phyloP scores from a whole-genome alignment of 2,797 vertebrate genomes.

The Acipenser ruthenus region DNA sequence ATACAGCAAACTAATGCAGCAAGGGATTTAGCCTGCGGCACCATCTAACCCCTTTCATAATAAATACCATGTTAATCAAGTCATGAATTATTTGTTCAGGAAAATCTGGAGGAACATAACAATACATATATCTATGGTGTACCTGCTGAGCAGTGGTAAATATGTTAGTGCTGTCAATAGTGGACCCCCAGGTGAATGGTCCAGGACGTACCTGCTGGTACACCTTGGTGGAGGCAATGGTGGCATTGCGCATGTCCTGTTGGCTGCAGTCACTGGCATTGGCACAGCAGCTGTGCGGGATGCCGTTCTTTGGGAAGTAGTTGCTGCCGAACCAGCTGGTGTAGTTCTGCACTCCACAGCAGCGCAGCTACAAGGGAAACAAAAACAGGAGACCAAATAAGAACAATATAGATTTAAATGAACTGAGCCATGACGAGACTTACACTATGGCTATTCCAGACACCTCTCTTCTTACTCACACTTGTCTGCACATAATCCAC shows the following conservation, averaged over 20 bases:
- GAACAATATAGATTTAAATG: background rate
- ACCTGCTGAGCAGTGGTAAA: too few species aligned
- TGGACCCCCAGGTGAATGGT: too few species aligned
- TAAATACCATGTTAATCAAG: too few species aligned
- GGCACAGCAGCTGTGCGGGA: slow-evolving; percentile 84
- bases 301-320: slow-evolving; percentile 80
- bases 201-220: slow-evolving; percentile 70
- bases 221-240: slow-evolving; percentile 72
- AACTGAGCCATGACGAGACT: background rate
- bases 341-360: slow-evolving; percentile 94
- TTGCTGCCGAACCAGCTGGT: slow-evolving; percentile 91
- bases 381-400: slow-evolving; percentile 7
- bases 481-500: slow-evolving; percentile 86
- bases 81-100: too few species aligned
- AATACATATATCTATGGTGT: too few species aligned
- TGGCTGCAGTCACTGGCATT: slow-evolving; percentile 72
- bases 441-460: background rate
- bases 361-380: slow-evolving; percentile 69
- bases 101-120: too few species aligned
- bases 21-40: too few species aligned
- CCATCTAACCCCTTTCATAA: too few species aligned
- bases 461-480: slow-evolving; percentile 55
- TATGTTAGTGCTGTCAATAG: too few species aligned
- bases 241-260: slow-evolving; percentile 74
- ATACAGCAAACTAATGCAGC: too few species aligned